phyloP scores from a whole-genome alignment of 2,888 invertebrate genomes.

The Mimumesa dahlbomi region DNA sequence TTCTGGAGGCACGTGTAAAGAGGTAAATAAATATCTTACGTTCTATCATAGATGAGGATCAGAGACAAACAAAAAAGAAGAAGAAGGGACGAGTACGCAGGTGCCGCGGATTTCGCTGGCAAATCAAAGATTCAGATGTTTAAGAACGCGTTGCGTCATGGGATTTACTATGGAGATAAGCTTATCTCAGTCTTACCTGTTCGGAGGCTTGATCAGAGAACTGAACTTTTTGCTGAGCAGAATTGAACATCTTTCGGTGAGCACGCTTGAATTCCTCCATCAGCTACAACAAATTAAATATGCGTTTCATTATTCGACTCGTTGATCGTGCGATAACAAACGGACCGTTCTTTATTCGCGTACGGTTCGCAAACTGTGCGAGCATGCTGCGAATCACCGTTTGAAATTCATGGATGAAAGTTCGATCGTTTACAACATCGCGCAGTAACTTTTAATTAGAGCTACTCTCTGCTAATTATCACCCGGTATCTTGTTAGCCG shows the following conservation, averaged over 20 bases:
- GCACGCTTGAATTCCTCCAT: slow-evolving; percentile 96
- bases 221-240: slow-evolving; percentile 72
- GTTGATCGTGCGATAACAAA: background rate
- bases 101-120: background rate
- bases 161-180: slow-evolving; percentile 29
- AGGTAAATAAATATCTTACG: too few relatives aligned
- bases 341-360: slow-evolving; percentile 8
- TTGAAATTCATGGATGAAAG: slow-evolving; percentile 28
- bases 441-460: slow-evolving; percentile 36
- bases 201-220: slow-evolving; percentile 67
- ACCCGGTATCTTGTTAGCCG: too few relatives aligned
- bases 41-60: too few relatives aligned
- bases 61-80: too few relatives aligned
- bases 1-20: too few relatives aligned
- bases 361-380: slow-evolving; percentile 14
- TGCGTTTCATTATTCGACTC: slow-evolving; percentile 3
- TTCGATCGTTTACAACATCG: slow-evolving; percentile 40
- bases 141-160: background rate
- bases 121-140: background rate
- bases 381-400: slow-evolving; percentile 11
- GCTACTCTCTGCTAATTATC: slow-evolving; percentile 33
- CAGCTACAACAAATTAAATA: slow-evolving; percentile 76
- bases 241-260: slow-evolving; percentile 91
- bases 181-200: slow-evolving; percentile 69
- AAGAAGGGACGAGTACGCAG: too few relatives aligned